Conservation (phyloP, 2,797 vertebrate genomes). For the Enteromius radiatus region DNA sequence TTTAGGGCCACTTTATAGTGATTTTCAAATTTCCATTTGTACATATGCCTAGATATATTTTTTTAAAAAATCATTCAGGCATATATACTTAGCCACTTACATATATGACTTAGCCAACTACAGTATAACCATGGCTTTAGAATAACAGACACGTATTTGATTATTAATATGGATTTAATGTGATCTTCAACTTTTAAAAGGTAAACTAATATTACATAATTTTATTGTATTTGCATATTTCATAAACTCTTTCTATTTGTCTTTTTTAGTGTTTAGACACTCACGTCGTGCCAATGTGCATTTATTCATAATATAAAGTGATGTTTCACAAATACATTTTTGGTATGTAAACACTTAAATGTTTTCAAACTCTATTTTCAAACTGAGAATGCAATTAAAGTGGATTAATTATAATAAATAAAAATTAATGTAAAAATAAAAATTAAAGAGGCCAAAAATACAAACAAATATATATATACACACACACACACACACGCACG, state of each 20-base stretch:
- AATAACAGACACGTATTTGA: background rate
- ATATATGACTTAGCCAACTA: too few relatives aligned
- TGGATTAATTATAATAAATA: background rate
- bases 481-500: too few relatives aligned
- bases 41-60: background rate
- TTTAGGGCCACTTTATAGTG: background rate
- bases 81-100: too few relatives aligned
- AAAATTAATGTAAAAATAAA: background rate
- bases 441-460: background rate
- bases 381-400: background rate
- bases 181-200: background rate
- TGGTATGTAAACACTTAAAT: too few relatives aligned
- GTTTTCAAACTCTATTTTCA: background rate
- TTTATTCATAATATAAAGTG: background rate
- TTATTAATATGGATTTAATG: background rate
- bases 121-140: background rate
- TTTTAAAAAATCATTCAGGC: background rate
- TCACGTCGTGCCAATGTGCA: slow-evolving; percentile 22
- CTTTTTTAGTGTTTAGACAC: slow-evolving; percentile 6
- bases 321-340: background rate
- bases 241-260: background rate
- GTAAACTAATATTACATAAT: background rate
- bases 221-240: background rate
- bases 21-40: background rate
- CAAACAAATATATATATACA: background rate